phyloP scores from a whole-genome alignment of 2,797 vertebrate genomes.

The Helicolenus hilgendorfi region DNA sequence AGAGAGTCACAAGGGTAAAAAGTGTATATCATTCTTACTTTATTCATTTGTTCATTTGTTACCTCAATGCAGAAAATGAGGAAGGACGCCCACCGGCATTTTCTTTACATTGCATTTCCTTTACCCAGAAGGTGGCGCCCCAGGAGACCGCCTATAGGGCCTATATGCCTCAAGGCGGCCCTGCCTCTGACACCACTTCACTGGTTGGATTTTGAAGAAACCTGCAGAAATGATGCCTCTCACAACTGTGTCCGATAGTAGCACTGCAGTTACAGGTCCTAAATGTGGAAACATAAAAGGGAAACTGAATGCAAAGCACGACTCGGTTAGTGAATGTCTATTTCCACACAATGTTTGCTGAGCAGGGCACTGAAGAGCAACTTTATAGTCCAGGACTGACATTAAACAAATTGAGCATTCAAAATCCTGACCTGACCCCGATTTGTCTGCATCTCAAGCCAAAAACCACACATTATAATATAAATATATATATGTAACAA shows the following conservation, averaged over 20 bases:
- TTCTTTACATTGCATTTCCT: too few relatives aligned
- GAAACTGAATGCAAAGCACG: background rate
- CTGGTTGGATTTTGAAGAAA: background rate
- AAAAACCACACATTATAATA: constrained; percentile 24
- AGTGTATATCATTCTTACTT: too few relatives aligned
- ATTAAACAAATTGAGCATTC: constrained; percentile 28
- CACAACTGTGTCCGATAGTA: background rate
- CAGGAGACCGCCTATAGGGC: too few relatives aligned
- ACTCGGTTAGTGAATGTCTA: background rate
- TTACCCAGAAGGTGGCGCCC: too few relatives aligned
- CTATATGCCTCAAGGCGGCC: too few relatives aligned
- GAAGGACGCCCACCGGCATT: too few relatives aligned
- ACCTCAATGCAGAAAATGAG: too few relatives aligned
- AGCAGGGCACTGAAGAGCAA: background rate
- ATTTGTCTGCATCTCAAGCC: constrained; percentile 17
- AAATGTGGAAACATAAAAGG: background rate
- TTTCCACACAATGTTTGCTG: background rate
- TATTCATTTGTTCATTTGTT: too few relatives aligned
- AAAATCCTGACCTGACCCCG: constrained; percentile 36
- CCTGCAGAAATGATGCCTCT: background rate
- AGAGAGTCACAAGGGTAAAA: too few relatives aligned
- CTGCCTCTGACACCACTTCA: background rate
- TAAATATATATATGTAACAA: constrained; percentile 12
- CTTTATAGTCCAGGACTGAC: background rate
- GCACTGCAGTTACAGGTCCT: background rate